phyloP scores from a whole-genome alignment of 2,888 invertebrate species.

The Cheilosia impressa region DNA sequence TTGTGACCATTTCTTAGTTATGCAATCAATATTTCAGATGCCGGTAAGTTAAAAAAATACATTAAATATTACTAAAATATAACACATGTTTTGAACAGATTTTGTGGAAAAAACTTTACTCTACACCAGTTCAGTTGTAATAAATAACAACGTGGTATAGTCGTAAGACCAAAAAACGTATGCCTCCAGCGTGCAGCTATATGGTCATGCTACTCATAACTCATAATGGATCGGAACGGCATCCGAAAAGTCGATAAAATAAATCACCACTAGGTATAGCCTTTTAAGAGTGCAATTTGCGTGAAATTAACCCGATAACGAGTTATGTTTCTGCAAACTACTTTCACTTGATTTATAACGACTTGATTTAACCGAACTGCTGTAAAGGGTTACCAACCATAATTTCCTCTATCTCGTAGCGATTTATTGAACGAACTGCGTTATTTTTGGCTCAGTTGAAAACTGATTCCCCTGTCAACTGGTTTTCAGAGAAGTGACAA shows the following conservation, averaged over 20 bases:
- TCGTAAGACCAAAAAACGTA: not conserved
- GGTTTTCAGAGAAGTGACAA: constrained; percentile 2
- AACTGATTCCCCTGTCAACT: not conserved
- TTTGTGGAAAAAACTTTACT: too few species aligned
- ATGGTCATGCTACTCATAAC: not conserved
- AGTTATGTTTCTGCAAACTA: constrained; percentile 37
- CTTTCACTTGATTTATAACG: constrained; percentile 27
- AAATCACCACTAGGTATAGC: constrained; percentile 25
- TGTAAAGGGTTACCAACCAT: not conserved
- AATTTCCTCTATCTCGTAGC: constrained; percentile 2
- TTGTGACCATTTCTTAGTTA: too few species aligned
- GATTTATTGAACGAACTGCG: not conserved
- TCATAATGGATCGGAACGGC: not conserved
- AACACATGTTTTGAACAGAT: too few species aligned
- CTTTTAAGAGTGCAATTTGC: constrained; percentile 2
- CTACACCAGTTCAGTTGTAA: too few species aligned
- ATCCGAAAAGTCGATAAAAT: not conserved
- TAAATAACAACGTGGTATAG: too few species aligned
- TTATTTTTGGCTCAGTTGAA: not conserved
- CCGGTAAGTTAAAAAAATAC: too few species aligned
- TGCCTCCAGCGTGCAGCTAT: not conserved
- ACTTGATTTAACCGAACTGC: constrained; percentile 9
- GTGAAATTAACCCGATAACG: constrained; percentile 12
- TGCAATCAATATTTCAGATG: too few species aligned
- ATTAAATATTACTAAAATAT: too few species aligned